Evolutionary conservation across 2,888 invertebrate species (phyloP), one percentile per base, ranked within the genome.

Genomic region (Tholera decimalis): DNA sequence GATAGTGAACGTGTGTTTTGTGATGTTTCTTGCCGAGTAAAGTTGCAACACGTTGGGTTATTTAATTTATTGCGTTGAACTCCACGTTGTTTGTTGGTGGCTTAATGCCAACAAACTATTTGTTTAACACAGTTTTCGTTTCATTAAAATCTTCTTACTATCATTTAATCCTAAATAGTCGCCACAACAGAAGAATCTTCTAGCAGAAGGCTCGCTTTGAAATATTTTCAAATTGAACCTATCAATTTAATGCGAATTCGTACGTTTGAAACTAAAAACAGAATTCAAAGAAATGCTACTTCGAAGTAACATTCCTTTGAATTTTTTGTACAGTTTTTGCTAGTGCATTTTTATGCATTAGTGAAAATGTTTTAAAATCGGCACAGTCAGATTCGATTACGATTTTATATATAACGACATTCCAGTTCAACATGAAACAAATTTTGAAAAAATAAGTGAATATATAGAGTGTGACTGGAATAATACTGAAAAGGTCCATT

Each of bases 261-360:
- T 24, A 20, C 35, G n/a, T 24, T 37, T 44, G 37, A 37, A 56
- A 35, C 46, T 46, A 26, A 35, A 58, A 20, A 39, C 26, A 9
- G 33, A 51, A 51, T 67, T 58, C 44, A 51, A 50, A 51, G 30
- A 58, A 37, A 50, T 26, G 3, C 44, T 56, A 7, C 8, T 43
- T 26, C 13, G 7, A 1, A n/a, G 20, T 20, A 65, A 49, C n/a
- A n/a, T n/a, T n/a, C n/a, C n/a, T n/a, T n/a, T n/a, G n/a, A n/a
- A n/a, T n/a, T n/a, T n/a, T n/a, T n/a, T n/a, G n/a, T n/a, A n/a
- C n/a, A n/a, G n/a, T n/a, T n/a, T n/a, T n/a, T n/a, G n/a, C n/a
- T n/a, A n/a, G n/a, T n/a, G n/a, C n/a, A n/a, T n/a, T n/a, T n/a
- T n/a, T n/a, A 66, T 43, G 18, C 9, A 35, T 15, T 11, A 28